Evolutionary conservation across 2,797 vertebrate species (phyloP), one percentile per base, ranked within the genome.

Genomic region (Propithecus perrieri): DNA sequence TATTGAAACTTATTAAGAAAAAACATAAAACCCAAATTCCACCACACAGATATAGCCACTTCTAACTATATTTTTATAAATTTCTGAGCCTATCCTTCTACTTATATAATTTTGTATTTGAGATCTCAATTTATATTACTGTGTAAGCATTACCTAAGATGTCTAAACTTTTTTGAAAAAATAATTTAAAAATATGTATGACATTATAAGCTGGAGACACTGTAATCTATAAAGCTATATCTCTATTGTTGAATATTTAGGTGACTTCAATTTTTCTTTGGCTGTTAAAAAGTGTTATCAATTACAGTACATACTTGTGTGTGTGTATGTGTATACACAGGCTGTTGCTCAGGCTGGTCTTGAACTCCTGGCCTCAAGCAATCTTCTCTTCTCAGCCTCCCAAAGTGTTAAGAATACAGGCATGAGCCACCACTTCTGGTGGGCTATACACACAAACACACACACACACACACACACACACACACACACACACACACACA

Each of bases 1-100:
- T 86, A 67, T 33, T 50, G 28, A 83, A n/a, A 92, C 18, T 43
- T 59, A 55, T 65, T 50, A 92, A 92, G 28, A 95, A 57, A 26
- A 86, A 94, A 83, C 15, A 67, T 91, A 84, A 67, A 88, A 30
- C 7, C 7, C 17, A 59, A 94, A 65, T 69, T 5, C 20, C 8
- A 74, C 15, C 4, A 4, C 48, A 38, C 1, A 79, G 1, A 35
- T 46, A 83, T 28, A 92, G 43, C 13, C 35, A 65, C 6, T 79
- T 84, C 8, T 76, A 57, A 80, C 15, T 83, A 35, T 84, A 88
- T 26, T 92, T 86, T 91, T 80, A 86, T 89, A 81, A 76, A 81
- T 67, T 95, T 91, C 10, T 61, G 2, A 83, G 24, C 30, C 41
- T 63, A 63, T 2, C 0, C 1, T 35, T 48, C 4, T 6, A 84